phyloP scores from a whole-genome alignment of 2,797 vertebrate genomes.

The Fringilla coelebs region DNA sequence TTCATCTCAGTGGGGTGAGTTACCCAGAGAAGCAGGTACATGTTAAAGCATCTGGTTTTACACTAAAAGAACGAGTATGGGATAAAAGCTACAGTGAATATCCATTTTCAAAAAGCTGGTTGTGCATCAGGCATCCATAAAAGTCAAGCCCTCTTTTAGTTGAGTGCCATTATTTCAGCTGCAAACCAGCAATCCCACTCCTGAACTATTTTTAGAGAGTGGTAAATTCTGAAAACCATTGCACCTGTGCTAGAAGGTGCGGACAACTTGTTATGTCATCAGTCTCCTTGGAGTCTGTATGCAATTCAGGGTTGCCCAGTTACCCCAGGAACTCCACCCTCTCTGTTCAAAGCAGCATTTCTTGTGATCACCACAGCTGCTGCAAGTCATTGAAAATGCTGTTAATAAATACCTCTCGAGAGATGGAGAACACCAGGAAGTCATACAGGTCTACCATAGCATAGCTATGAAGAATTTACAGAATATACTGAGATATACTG shows the following conservation, averaged over 20 bases:
- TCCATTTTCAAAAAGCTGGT: neutral
- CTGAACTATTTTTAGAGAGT: neutral
- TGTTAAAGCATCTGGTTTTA: neutral
- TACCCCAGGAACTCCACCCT: neutral
- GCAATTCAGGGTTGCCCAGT: neutral
- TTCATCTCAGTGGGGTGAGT: neutral
- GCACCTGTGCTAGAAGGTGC: neutral
- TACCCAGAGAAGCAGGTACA: neutral
- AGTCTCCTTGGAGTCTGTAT: neutral
- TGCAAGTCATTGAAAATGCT: neutral
- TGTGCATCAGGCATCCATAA: neutral
- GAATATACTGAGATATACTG: too few species aligned
- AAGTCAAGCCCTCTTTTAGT: neutral
- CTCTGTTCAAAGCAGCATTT: neutral
- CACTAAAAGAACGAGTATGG: neutral
- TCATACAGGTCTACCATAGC: neutral
- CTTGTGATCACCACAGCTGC: neutral
- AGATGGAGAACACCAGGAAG: neutral
- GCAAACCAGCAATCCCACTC: neutral
- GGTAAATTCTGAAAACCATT: neutral
- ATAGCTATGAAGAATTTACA: neutral
- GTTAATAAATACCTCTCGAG: rapidly evolving
- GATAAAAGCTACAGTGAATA: neutral
- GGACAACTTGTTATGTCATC: neutral
- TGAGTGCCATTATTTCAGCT: neutral